Conservation (phyloP, 1,140 invertebrate genomes). For the Metopolophium dirhodum region DNA sequence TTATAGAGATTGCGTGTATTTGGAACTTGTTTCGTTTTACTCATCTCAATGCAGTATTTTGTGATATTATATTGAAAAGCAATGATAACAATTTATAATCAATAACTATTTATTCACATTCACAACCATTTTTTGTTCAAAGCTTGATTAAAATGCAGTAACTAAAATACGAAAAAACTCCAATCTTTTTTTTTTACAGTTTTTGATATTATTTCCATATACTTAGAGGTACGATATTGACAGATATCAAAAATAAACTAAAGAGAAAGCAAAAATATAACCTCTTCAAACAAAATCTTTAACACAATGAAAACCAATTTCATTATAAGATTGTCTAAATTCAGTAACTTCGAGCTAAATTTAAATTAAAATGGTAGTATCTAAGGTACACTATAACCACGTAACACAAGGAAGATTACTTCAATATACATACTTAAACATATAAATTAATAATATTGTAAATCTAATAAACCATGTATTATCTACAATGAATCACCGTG, state of each 20-base stretch:
- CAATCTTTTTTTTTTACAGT: too few species aligned
- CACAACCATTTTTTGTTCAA: neutral
- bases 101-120: neutral
- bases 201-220: neutral
- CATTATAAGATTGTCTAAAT: neutral
- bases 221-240: neutral
- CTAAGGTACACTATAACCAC: neutral
- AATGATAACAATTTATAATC: neutral
- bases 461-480: neutral
- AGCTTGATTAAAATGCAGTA: neutral
- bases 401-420: neutral
- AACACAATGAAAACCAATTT: neutral
- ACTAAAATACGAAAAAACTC: neutral
- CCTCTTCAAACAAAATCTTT: neutral
- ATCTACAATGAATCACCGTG: neutral
- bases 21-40: neutral
- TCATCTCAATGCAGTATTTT: neutral
- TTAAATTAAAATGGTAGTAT: neutral
- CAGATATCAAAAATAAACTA: neutral
- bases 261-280: neutral
- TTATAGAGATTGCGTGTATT: neutral
- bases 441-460: neutral
- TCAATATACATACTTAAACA: neutral
- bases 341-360: neutral
- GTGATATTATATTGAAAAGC: neutral